A percentile compares a stretch with the other conserved stretches of the same genome.
phyloP scores from a whole-genome alignment of 2,113 vertebrate genomes.

The Prietella phreatophila region DNA sequence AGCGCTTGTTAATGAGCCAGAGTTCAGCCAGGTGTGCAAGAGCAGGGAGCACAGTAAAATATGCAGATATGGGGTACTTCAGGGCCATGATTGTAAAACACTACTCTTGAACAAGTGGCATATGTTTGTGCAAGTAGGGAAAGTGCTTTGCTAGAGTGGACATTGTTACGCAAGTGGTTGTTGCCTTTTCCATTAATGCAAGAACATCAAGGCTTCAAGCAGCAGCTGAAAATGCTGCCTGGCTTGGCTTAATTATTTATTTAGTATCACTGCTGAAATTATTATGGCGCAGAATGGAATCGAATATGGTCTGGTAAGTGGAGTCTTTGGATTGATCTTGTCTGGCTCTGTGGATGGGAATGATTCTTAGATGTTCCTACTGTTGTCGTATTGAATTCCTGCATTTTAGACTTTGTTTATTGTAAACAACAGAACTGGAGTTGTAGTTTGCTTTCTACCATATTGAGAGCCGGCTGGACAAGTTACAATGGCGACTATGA shows the following conservation, averaged over 20 bases:
- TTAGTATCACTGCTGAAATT: not conserved
- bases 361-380: not conserved
- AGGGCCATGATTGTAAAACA: not conserved
- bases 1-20: not conserved
- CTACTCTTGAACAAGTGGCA: not conserved
- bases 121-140: conserved; percentile 10
- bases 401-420: not conserved
- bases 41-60: too few species aligned
- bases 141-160: conserved; percentile 10
- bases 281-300: not conserved
- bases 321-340: not conserved
- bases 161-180: not conserved
- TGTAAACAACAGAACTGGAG: not conserved
- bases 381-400: not conserved
- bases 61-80: not conserved
- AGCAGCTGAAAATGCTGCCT: not conserved
- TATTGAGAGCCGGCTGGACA: not conserved
- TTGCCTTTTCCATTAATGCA: conserved; percentile 10
- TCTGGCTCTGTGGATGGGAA: not conserved
- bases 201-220: not conserved
- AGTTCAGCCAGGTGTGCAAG: not conserved
- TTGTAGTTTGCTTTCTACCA: not conserved
- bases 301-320: not conserved
- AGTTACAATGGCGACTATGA: not conserved
- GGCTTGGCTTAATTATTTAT: not conserved